Percentiles rank a stretch among this genome's conserved stretches.
Conservation (phyloP, 2,797 vertebrate genomes). For the Molothrus ater region DNA sequence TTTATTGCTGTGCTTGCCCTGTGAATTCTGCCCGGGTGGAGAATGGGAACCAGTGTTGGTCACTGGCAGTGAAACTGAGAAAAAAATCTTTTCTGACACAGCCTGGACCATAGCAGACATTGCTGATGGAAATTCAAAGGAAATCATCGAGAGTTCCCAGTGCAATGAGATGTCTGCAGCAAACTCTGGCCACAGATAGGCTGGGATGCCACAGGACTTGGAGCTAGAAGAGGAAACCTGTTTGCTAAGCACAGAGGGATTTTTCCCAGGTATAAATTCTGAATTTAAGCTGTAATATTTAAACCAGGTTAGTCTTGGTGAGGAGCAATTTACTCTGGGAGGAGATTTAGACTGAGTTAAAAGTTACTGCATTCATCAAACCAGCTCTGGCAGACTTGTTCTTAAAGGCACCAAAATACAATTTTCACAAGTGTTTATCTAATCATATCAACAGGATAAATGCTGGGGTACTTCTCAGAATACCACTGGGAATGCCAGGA, state of each 20-base stretch:
- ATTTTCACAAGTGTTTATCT: neutral
- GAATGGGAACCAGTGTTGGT: neutral
- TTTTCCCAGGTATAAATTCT: neutral
- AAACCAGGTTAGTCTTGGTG: neutral
- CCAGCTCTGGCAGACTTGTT: neutral
- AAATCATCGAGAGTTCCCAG: neutral
- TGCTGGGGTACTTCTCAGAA: neutral
- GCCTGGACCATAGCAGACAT: rapidly evolving
- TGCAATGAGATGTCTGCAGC: neutral
- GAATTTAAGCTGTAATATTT: neutral
- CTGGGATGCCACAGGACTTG: no score
- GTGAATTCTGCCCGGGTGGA: neutral
- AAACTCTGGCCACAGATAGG: neutral
- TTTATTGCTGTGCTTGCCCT: rapidly evolving
- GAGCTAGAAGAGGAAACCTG: neutral
- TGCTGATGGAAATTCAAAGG: neutral
- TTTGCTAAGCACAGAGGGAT: neutral
- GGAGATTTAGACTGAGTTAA: neutral
- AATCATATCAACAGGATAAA: neutral
- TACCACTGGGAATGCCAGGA: neutral
- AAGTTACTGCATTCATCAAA: neutral
- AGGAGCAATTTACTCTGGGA: neutral
- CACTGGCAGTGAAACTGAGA: neutral
- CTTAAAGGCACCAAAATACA: neutral
- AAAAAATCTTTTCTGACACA: neutral